Percentiles rank a stretch among this genome's conserved stretches.
These are phyloP conservation scores for Plagodis pulveraria DNA, from an alignment of 2,888 invertebrate species.

Conservation along the genomic window DNA sequence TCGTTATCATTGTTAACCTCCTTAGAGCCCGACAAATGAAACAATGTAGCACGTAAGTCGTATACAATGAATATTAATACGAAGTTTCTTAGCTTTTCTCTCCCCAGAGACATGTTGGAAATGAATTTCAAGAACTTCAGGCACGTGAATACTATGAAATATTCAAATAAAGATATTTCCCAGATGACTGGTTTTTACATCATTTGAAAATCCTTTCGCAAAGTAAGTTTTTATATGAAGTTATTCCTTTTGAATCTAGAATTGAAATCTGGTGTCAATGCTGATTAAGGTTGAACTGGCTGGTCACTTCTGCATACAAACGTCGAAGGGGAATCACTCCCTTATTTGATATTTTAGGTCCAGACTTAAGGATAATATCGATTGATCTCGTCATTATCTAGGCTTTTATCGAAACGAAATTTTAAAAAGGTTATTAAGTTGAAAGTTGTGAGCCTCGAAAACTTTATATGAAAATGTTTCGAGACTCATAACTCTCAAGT, in stretches of 20 bases:
- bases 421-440: no score
- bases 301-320: no score
- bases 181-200: conserved; percentile 23
- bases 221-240: not conserved
- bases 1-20: not conserved
- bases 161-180: conserved; percentile 37
- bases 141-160: conserved; percentile 18
- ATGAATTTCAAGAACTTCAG: conserved; percentile 12
- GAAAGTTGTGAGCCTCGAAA: no score
- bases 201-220: not conserved
- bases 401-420: no score
- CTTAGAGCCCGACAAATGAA: conserved; percentile 10
- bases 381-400: no score
- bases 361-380: no score
- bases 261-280: not conserved
- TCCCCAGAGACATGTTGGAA: conserved; percentile 15
- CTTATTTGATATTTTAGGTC: no score
- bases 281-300: no score
- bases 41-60: conserved; percentile 14
- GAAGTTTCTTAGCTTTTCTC: conserved; percentile 22
- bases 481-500: no score
- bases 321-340: no score
- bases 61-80: conserved; percentile 22
- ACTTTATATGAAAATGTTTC: no score
- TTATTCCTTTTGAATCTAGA: not conserved